phyloP scores from a whole-genome alignment of 2,797 vertebrate genomes.

The Chlorospingus semifuscus region DNA sequence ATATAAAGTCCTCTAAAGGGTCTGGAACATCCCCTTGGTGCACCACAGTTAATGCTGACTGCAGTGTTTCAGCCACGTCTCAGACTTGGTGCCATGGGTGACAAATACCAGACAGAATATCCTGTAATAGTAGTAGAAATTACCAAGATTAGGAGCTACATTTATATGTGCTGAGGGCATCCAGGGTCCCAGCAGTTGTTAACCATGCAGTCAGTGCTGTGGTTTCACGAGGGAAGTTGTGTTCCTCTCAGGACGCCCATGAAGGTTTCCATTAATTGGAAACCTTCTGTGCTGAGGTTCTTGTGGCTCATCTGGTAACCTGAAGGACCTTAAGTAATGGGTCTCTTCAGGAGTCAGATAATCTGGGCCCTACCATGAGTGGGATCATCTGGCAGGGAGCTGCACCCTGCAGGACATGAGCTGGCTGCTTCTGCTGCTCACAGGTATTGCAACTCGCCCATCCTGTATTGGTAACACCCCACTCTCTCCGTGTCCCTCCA shows the following conservation, averaged over 20 bases:
- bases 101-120: neutral
- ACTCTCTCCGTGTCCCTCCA: rapidly evolving
- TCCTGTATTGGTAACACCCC: rapidly evolving
- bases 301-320: neutral
- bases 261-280: neutral
- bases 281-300: neutral
- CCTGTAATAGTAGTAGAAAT: neutral
- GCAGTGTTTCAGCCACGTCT: neutral
- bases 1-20: neutral
- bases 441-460: neutral
- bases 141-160: neutral
- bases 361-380: rapidly evolving
- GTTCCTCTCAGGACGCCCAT: neutral
- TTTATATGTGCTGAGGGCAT: neutral
- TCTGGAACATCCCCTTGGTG: neutral
- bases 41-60: neutral
- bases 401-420: neutral
- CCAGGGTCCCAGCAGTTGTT: neutral
- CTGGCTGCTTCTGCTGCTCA: neutral
- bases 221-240: neutral
- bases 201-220: rapidly evolving
- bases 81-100: neutral
- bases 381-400: neutral
- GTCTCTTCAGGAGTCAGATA: neutral
- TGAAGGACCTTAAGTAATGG: neutral